These are phyloP conservation scores for Stenchaetothrips biformis DNA, from an alignment of 2,888 invertebrate species.

Conservation along the genomic window DNA sequence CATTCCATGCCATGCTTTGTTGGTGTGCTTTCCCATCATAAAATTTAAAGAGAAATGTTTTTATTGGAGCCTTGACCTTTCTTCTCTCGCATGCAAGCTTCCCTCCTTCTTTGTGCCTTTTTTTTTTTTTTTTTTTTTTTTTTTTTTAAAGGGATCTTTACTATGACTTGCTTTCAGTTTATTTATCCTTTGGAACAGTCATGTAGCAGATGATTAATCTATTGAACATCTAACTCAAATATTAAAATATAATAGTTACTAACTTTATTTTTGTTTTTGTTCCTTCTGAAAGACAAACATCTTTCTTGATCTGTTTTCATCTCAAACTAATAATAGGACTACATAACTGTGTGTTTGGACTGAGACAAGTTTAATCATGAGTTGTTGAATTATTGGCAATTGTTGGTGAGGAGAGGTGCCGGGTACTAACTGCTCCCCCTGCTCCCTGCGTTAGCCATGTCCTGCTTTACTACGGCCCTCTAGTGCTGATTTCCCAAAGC, in stretches of 20 bases:
- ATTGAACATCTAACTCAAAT: too few relatives aligned
- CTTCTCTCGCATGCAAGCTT: too few relatives aligned
- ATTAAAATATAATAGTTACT: too few relatives aligned
- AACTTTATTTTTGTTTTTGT: too few relatives aligned
- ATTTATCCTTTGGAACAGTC: background rate
- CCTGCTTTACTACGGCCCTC: constrained; percentile 52
- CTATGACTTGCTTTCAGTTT: background rate
- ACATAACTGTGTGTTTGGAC: background rate
- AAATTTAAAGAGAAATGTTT: too few relatives aligned
- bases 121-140: background rate
- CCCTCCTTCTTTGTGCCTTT: too few relatives aligned
- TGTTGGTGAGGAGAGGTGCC: background rate
- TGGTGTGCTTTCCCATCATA: too few relatives aligned
- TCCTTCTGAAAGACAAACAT: too few relatives aligned
- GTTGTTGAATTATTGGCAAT: background rate
- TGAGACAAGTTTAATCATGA: background rate
- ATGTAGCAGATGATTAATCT: too few relatives aligned
- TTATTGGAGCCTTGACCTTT: too few relatives aligned
- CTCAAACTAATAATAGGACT: background rate
- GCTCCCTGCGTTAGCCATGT: constrained; percentile 5
- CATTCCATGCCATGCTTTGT: too few relatives aligned
- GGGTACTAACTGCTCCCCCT: constrained; percentile 26
- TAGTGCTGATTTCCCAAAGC: constrained; percentile 70
- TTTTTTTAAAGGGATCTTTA: background rate
- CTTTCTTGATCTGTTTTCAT: too few relatives aligned